These are phyloP conservation scores for Uloborus diversus DNA, from an alignment of 1,140 invertebrate genomes.

Conservation along the genomic window DNA sequence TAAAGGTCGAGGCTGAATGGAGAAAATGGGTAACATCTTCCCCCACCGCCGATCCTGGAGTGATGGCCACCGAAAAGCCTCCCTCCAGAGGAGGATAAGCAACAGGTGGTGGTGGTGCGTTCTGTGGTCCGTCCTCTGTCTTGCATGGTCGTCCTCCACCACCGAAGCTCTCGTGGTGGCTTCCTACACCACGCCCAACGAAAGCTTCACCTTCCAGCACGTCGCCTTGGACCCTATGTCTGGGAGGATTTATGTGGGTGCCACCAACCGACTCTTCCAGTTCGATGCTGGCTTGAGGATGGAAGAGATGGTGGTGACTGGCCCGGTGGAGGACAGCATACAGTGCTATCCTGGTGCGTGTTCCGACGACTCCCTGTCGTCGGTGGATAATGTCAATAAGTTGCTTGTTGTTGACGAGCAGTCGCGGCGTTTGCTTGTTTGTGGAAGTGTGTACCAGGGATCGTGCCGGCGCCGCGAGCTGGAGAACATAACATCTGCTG, in stretches of 20 bases:
- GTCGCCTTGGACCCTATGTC: slow-evolving; percentile 72
- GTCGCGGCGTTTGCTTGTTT: slow-evolving; percentile 81
- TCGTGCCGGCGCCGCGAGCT: slow-evolving; percentile 87
- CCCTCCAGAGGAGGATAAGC: slow-evolving; percentile 10
- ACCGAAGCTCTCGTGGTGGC: slow-evolving; percentile 49
- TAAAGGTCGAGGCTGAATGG: not conserved
- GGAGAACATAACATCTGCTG: slow-evolving; percentile 79
- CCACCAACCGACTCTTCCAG: slow-evolving; percentile 84
- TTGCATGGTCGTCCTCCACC: not conserved
- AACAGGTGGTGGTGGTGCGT: slow-evolving; percentile 40
- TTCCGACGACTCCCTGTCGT: slow-evolving; percentile 69
- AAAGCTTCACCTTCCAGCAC: slow-evolving; percentile 67
- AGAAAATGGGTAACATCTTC: not conserved
- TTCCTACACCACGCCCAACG: slow-evolving; percentile 62
- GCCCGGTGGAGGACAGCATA: slow-evolving; percentile 85
- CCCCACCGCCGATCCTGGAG: slow-evolving; percentile 10
- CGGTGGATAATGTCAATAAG: slow-evolving; percentile 89
- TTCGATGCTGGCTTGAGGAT: slow-evolving; percentile 77
- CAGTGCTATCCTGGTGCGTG: slow-evolving; percentile 87
- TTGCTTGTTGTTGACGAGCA: slow-evolving; percentile 87
- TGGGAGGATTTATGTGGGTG: slow-evolving; percentile 78
- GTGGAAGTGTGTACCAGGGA: slow-evolving; percentile 87
- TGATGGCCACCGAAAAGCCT: slow-evolving; percentile 22
- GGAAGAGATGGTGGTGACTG: slow-evolving; percentile 73
- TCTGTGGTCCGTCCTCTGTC: slow-evolving; percentile 44